These are phyloP conservation scores for cattle (Bos taurus) DNA, from an alignment of 2,113 vertebrate species.

Conservation along the genomic window ARS-UCD2.0 NC_037335.1:110924001-110924500, in stretches of 20 bases:
- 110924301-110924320: neutral
- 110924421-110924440: neutral
- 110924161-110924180: neutral
- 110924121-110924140: neutral
- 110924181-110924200: neutral
- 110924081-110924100: accelerated
- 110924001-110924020: too few relatives aligned
- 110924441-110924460: neutral
- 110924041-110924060: neutral
- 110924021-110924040: too few relatives aligned
- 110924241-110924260: neutral
- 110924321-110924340: neutral
- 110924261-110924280: neutral
- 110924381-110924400: neutral
- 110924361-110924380: neutral
- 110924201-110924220: neutral
- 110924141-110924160: neutral
- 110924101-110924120: accelerated
- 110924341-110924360: accelerated
- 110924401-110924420: neutral
- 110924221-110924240: neutral
- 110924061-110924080: accelerated
- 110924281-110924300: accelerated
- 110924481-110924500: neutral
- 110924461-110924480: neutral